phyloP scores from a whole-genome alignment of 2,113 vertebrate species.

The Pardalotus punctatus region DNA sequence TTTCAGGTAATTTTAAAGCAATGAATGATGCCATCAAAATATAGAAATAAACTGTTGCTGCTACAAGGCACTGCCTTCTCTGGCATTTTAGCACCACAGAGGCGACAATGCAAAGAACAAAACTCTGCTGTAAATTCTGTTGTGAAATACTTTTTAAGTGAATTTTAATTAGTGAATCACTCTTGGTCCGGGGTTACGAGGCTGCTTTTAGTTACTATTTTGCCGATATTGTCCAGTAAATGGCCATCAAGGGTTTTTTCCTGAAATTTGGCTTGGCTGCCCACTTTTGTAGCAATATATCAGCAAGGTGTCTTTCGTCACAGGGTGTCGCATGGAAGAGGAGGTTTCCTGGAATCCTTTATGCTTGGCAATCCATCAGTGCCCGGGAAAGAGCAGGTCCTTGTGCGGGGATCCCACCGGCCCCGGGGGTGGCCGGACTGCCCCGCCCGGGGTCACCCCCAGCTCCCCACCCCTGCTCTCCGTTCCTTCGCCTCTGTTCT shows the following conservation, averaged over 20 bases:
- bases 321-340: not conserved
- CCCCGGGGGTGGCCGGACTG: not conserved
- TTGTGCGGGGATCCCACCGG: not conserved
- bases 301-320: not conserved
- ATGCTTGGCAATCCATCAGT: not conserved
- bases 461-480: rapidly evolving
- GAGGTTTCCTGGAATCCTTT: not conserved
- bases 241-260: not conserved
- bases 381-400: not conserved
- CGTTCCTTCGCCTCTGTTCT: rapidly evolving
- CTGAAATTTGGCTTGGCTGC: not conserved
- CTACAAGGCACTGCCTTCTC: not conserved
- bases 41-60: rapidly evolving
- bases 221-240: not conserved
- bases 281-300: not conserved
- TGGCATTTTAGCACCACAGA: not conserved
- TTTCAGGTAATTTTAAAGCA: not conserved
- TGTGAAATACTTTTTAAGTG: not conserved
- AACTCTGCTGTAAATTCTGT: not conserved
- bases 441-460: not conserved
- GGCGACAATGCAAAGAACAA: not conserved
- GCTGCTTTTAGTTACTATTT: not conserved
- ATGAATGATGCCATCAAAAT: not conserved
- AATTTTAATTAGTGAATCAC: not conserved
- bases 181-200: not conserved